phyloP scores from a whole-genome alignment of 2,797 vertebrate genomes.

The Podarcis siculus region DNA sequence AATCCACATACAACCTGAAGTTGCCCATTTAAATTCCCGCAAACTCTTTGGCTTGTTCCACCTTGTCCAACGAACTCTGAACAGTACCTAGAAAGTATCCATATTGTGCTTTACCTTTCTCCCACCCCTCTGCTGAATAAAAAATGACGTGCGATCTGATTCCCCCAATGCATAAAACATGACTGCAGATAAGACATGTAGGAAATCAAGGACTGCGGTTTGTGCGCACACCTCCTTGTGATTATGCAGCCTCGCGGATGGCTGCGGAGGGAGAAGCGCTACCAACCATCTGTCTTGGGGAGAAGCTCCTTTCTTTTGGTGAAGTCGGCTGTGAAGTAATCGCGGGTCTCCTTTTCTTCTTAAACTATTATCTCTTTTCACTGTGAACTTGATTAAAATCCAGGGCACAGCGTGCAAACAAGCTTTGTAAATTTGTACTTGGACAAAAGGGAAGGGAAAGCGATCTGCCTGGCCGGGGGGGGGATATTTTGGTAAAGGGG shows the following conservation, averaged over 20 bases:
- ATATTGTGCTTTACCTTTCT: conserved; percentile 60
- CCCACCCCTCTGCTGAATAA: conserved; percentile 70
- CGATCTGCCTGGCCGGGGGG: conserved; percentile 62
- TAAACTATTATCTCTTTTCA: conserved; percentile 69
- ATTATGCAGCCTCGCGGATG: conserved; percentile 71
- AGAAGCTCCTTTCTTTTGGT: conserved; percentile 66
- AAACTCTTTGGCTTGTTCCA: neutral
- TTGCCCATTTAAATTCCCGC: neutral
- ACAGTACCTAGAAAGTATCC: conserved; percentile 64
- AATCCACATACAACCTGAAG: neutral
- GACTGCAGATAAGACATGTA: conserved; percentile 69
- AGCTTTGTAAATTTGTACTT: conserved; percentile 74
- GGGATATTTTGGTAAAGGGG: conserved; percentile 64
- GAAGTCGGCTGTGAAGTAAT: conserved; percentile 76
- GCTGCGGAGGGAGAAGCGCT: conserved; percentile 69
- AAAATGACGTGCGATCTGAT: conserved; percentile 69
- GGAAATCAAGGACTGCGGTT: conserved; percentile 57
- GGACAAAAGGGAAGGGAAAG: conserved; percentile 71
- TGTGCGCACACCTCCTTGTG: conserved; percentile 63
- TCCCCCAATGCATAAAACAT: conserved; percentile 75
- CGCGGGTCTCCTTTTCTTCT: conserved; percentile 72
- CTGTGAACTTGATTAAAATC: conserved; percentile 75
- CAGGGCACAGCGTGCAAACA: conserved; percentile 68
- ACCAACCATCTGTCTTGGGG: conserved; percentile 73
- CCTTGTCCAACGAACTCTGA: conserved; percentile 27